A percentile compares a stretch with the other conserved stretches of the same genome.
Evolutionary conservation across 1,140 invertebrate species (phyloP).

Genomic region (Triops cancriformis): DNA sequence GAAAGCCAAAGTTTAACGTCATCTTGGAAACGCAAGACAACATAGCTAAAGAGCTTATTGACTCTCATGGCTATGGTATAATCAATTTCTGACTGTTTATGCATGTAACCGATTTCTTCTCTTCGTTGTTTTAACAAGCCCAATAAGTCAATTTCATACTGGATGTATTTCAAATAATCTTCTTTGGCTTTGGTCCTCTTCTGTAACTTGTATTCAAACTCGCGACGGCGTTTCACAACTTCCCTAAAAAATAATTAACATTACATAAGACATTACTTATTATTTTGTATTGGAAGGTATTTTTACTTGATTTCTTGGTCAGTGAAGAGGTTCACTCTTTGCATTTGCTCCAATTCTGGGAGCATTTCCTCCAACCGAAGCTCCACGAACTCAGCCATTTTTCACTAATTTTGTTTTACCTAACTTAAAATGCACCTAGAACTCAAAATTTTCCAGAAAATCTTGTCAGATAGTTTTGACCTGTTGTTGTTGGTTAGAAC

Average conservation of each 20-base stretch:
- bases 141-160: constrained; percentile 59
- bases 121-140: constrained; percentile 49
- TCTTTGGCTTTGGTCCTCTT: constrained; percentile 55
- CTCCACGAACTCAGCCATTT: constrained; percentile 66
- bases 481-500: not conserved
- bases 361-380: constrained; percentile 61
- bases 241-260: constrained; percentile 43
- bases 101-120: constrained; percentile 45
- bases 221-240: constrained; percentile 57
- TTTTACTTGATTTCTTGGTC: constrained; percentile 55
- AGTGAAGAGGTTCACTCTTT: constrained; percentile 55
- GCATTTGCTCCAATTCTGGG: constrained; percentile 60
- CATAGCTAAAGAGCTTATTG: constrained; percentile 53
- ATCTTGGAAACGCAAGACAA: constrained; percentile 52
- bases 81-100: constrained; percentile 57
- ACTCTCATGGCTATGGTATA: constrained; percentile 53
- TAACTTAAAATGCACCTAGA: not conserved
- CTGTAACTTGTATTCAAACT: constrained; percentile 62
- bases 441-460: not conserved
- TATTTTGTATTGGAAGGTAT: constrained; percentile 22
- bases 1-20: constrained; percentile 61
- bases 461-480: not conserved
- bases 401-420: constrained; percentile 28
- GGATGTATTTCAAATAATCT: constrained; percentile 61
- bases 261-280: too few species aligned